These are phyloP conservation scores for Drosophila micromelanica DNA, from an alignment of 1,140 invertebrate species.

Conservation along the genomic window DNA sequence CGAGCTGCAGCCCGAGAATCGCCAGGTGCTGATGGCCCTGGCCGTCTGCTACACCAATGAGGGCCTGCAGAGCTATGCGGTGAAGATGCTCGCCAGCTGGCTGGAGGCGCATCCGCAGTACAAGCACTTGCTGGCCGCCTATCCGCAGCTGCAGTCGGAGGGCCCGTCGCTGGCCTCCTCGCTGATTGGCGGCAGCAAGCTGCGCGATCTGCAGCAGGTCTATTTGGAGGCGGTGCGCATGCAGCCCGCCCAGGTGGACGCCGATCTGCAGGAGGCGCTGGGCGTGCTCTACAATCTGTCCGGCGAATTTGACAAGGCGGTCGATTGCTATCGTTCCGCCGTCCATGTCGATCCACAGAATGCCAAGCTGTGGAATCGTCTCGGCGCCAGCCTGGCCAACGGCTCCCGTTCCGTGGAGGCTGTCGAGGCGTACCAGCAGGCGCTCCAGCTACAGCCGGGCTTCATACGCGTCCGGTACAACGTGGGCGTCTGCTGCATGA, in stretches of 20 bases:
- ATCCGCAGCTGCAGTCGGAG: slow-evolving; percentile 67
- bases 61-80: slow-evolving; percentile 91
- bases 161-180: slow-evolving; percentile 58
- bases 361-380: slow-evolving; percentile 97
- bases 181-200: slow-evolving; percentile 66
- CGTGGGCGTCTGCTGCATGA: slow-evolving; percentile 98
- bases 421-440: slow-evolving; percentile 96
- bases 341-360: slow-evolving; percentile 93
- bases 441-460: slow-evolving; percentile 95
- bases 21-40: slow-evolving; percentile 93
- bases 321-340: slow-evolving; percentile 97
- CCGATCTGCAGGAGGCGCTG: slow-evolving; percentile 97
- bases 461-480: slow-evolving; percentile 99
- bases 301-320: slow-evolving; percentile 97
- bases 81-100: slow-evolving; percentile 91
- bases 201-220: slow-evolving; percentile 90
- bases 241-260: slow-evolving; percentile 91
- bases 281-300: slow-evolving; percentile 98
- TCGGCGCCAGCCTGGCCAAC: slow-evolving; percentile 98
- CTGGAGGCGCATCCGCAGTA: slow-evolving; percentile 94
- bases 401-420: slow-evolving; percentile 97
- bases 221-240: slow-evolving; percentile 94
- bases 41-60: slow-evolving; percentile 99
- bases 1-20: slow-evolving; percentile 92
- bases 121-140: slow-evolving; percentile 88